Percentiles rank a stretch among this genome's conserved stretches.
These are phyloP conservation scores for Drosophila affinis DNA, from an alignment of 2,888 invertebrate species.

Conservation along the genomic window DNA sequence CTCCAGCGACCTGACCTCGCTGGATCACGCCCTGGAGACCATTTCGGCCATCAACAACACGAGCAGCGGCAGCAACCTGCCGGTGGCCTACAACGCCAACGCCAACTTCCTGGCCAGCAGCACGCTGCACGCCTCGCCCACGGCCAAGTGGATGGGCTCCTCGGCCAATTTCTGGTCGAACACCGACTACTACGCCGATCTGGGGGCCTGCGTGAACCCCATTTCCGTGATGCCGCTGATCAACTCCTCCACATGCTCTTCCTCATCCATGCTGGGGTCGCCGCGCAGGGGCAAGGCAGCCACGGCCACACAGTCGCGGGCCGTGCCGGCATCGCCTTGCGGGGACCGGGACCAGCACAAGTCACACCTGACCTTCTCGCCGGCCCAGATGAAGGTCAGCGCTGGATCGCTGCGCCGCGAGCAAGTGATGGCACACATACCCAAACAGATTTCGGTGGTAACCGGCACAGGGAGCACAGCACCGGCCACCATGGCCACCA, in stretches of 20 bases:
- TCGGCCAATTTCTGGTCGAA: conserved; percentile 80
- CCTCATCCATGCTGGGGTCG: conserved; percentile 82
- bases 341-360: conserved; percentile 85
- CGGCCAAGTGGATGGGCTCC: conserved; percentile 73
- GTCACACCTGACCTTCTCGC: conserved; percentile 89
- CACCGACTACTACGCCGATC: conserved; percentile 89
- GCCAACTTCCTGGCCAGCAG: conserved; percentile 65
- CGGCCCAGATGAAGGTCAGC: conserved; percentile 87
- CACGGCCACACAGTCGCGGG: conserved; percentile 31
- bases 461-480: conserved; percentile 67
- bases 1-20: conserved; percentile 87
- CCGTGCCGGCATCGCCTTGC: conserved; percentile 86
- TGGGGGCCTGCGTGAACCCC: conserved; percentile 90
- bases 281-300: conserved; percentile 70
- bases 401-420: conserved; percentile 78
- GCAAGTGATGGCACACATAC: conserved; percentile 75
- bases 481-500: conserved; percentile 76
- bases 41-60: conserved; percentile 72
- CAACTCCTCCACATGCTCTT: conserved; percentile 82
- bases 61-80: conserved; percentile 24
- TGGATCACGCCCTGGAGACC: conserved; percentile 82
- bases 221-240: conserved; percentile 94
- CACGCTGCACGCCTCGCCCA: conserved; percentile 65
- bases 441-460: conserved; percentile 75
- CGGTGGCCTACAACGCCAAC: conserved; percentile 58